Percentiles rank a stretch among this genome's conserved stretches.
phyloP scores from a whole-genome alignment of 2,797 vertebrate species.

The Chelon auratus region DNA sequence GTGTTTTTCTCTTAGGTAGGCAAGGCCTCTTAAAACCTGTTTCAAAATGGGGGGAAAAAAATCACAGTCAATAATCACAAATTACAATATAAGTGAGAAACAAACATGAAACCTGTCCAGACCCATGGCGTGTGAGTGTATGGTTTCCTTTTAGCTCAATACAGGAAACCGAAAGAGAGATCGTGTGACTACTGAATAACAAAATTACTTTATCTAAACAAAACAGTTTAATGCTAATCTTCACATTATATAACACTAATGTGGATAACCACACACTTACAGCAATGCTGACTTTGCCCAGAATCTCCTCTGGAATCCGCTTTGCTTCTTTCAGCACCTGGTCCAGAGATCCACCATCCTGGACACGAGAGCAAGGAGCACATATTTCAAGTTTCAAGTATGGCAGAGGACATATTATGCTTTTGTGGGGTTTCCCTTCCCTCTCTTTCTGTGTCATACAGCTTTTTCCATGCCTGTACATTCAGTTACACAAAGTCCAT shows the following conservation, averaged over 20 bases:
- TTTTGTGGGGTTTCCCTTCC: too few species aligned
- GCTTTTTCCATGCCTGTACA: too few species aligned
- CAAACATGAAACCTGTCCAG: not conserved
- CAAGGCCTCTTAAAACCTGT: slow-evolving; percentile 91
- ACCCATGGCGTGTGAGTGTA: not conserved
- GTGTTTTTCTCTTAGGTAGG: slow-evolving; percentile 92
- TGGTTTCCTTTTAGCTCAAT: not conserved
- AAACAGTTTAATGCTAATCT: not conserved
- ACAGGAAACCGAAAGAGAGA: slow-evolving; percentile 7
- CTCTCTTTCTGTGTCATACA: too few species aligned
- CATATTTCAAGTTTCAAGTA: not conserved
- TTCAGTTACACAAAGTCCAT: too few species aligned
- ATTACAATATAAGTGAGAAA: not conserved
- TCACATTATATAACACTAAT: not conserved
- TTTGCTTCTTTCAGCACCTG: slow-evolving; percentile 97
- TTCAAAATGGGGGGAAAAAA: slow-evolving; percentile 10
- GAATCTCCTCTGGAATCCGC: slow-evolving; percentile 95
- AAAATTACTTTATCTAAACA: not conserved
- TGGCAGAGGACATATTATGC: too few species aligned
- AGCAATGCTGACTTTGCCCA: slow-evolving; percentile 99
- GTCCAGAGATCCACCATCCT: slow-evolving; percentile 98
- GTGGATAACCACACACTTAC: slow-evolving; percentile 79
- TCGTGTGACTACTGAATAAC: not conserved
- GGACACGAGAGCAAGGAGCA: slow-evolving; percentile 62
- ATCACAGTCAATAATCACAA: not conserved